Base-by-base conservation (phyloP, 2,113 vertebrate species). In the Lonchura striata region DNA sequence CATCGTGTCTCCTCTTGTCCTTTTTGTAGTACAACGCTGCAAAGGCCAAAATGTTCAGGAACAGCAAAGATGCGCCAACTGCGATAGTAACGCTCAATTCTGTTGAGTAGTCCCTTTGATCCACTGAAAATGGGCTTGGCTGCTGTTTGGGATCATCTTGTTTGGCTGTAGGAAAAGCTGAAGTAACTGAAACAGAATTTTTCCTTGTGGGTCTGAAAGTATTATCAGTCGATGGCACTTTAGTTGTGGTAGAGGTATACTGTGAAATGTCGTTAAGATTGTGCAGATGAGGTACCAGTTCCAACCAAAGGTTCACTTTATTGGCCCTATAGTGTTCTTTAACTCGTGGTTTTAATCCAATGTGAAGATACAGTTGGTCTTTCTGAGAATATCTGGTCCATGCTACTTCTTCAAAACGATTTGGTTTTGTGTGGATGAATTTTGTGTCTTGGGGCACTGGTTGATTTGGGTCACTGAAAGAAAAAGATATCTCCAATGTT, bases 381-480 rank as follows among this genome's bases (percentile, higher is more conserved):
- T 99, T 99, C 98, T 99, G 99, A 91, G 99, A 99, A 96, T 99
- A 99, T 95, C 99, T 98, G 60, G 99, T 99, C 99, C 99, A 99
- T 64, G 99, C 99, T 95, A 99, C 99, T 97, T 99, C 99, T 95
- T 99, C 99, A 97, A 99, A 99, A 78, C 99, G 99, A 94, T 99
- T 99, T 70, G 99, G 99, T 95, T 99, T 99, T 27, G 99, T 99
- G 93, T 99, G 99, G 89, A 99, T 99, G 95, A 99, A 99, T 98
- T 99, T 99, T 77, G 99, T 99, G 86, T 99, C 99, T 97, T 99
- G 99, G 41, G 99, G 99, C 66, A 99, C 99, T 37, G 99, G 99
- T 96, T 99, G 99, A 98, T 99, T 99, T 76, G 99, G 99, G 95
- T 99, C 99, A 87, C 99, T 99, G 93, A 33, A 91, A 92, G 82